Conservation (phyloP, 2,113 vertebrate genomes). For the Equus przewalskii region DNA sequence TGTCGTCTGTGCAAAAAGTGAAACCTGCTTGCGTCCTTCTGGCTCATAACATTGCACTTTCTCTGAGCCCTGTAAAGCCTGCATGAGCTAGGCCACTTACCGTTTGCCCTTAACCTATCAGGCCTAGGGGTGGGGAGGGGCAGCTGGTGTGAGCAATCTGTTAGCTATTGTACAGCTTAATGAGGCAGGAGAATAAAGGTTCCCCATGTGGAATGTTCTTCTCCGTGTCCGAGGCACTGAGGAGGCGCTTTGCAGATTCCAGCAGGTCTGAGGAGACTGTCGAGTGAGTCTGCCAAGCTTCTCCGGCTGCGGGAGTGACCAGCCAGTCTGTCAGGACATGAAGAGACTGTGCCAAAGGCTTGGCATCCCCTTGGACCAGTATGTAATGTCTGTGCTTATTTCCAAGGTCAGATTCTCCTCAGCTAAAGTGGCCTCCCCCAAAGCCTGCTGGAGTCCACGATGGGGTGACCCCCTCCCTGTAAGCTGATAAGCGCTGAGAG, state of each 20-base stretch:
- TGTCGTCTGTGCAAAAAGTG: slow-evolving; percentile 39
- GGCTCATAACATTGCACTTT: slow-evolving; percentile 50
- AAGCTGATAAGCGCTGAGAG: background rate
- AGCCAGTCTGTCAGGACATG: background rate
- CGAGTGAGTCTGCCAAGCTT: background rate
- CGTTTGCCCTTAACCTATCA: background rate
- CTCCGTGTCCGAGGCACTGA: background rate
- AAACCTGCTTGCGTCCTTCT: slow-evolving; percentile 49
- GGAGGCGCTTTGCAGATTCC: slow-evolving; percentile 32
- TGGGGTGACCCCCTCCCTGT: background rate
- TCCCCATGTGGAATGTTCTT: slow-evolving; percentile 8
- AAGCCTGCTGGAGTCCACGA: background rate
- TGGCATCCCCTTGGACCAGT: background rate
- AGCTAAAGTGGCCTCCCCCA: background rate
- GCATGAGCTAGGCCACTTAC: slow-evolving; percentile 11
- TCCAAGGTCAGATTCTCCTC: background rate
- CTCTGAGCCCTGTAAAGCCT: slow-evolving; percentile 58
- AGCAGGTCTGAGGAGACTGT: background rate
- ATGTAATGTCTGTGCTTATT: background rate
- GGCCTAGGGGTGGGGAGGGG: background rate
- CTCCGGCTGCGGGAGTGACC: background rate
- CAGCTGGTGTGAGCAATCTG: background rate
- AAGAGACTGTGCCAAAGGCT: background rate
- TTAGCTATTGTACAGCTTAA: slow-evolving; percentile 59
- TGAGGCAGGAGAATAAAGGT: slow-evolving; percentile 46